Conservation (phyloP, 2,113 vertebrate genomes). For the Garra rufa region DNA sequence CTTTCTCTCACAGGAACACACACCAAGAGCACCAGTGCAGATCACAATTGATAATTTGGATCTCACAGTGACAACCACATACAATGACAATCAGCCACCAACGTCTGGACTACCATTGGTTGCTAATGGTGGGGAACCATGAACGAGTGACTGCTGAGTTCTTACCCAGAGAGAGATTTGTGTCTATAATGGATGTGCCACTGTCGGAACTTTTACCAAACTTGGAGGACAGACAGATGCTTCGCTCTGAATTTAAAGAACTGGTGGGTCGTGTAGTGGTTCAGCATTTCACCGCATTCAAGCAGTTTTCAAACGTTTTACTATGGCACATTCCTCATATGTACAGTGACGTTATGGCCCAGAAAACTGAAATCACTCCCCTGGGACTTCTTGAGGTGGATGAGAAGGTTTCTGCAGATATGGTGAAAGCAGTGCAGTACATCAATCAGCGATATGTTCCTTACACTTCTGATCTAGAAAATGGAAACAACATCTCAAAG, state of each 20-base stretch:
- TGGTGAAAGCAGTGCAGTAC: constrained; percentile 1
- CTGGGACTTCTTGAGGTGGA: constrained; percentile 25
- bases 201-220: too few species aligned
- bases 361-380: background rate
- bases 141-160: background rate
- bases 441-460: background rate
- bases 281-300: too few species aligned
- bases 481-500: background rate
- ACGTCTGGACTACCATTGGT: background rate
- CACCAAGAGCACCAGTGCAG: background rate
- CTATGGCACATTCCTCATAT: background rate
- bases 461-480: background rate
- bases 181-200: too few species aligned
- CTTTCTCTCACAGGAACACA: background rate
- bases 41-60: constrained; percentile 7
- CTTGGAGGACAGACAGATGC: too few species aligned
- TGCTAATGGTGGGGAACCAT: background rate
- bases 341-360: constrained; percentile 1
- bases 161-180: background rate
- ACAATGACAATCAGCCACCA: background rate
- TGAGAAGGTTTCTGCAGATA: constrained; percentile 9
- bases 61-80: constrained; percentile 2
- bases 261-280: too few species aligned
- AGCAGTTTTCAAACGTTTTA: background rate
- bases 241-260: too few species aligned